Percentiles rank a stretch among this genome's conserved stretches.
These are phyloP conservation scores for Fistularia commersonii DNA, from an alignment of 2,797 vertebrate species.

Conservation along the genomic window DNA sequence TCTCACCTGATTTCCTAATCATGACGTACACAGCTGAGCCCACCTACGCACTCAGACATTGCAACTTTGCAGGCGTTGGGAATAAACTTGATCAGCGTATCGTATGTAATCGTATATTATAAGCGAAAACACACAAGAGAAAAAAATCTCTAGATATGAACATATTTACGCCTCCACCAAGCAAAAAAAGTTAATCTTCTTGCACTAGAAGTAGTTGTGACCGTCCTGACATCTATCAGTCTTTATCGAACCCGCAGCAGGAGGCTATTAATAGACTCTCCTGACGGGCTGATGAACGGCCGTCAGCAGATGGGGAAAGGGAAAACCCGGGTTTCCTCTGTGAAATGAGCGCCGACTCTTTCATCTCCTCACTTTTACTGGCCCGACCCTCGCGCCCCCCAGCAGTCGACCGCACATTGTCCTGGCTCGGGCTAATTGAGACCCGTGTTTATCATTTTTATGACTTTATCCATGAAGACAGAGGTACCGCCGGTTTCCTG, in stretches of 20 bases:
- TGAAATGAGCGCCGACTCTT: constrained; percentile 43
- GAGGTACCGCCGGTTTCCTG: constrained; percentile 73
- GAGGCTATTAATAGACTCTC: constrained; percentile 42
- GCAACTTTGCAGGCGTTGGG: too few species aligned
- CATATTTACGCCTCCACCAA: too few species aligned
- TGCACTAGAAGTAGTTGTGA: too few species aligned
- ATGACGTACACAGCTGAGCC: too few species aligned
- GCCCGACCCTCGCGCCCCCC: constrained; percentile 46
- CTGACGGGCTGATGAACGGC: constrained; percentile 55
- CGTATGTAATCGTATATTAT: too few species aligned
- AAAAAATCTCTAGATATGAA: too few species aligned
- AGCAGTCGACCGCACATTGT: constrained; percentile 57
- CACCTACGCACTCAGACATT: too few species aligned
- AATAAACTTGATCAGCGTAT: too few species aligned
- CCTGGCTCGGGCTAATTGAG: constrained; percentile 66
- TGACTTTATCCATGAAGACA: constrained; percentile 80
- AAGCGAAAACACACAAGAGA: too few species aligned
- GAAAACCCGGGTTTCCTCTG: constrained; percentile 62
- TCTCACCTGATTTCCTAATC: too few species aligned
- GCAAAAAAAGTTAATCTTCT: too few species aligned
- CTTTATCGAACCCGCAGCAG: constrained; percentile 12
- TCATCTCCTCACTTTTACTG: constrained; percentile 64
- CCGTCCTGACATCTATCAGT: too few species aligned
- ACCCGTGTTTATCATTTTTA: constrained; percentile 79
- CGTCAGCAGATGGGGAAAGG: constrained; percentile 45